Base-by-base conservation (phyloP, 1,140 invertebrate species). In the Drosophila lacertosa region DNA sequence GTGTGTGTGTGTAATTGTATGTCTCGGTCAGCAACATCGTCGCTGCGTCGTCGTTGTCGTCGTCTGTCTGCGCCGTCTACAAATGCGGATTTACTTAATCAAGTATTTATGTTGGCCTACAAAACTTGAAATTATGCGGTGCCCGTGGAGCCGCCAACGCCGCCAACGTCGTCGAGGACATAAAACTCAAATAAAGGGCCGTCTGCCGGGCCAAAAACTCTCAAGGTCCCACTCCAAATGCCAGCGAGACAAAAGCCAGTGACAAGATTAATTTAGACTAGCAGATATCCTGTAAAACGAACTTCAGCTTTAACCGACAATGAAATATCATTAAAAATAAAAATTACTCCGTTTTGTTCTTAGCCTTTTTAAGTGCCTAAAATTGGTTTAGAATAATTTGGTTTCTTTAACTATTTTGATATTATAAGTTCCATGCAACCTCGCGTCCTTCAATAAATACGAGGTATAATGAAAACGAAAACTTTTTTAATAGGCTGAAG, bases 61-160 rank as follows among this genome's bases (percentile, higher is more conserved):
- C 44, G 50, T 71, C 75, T 67, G 62, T 74, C 69, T 42, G 24
- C 39, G 24, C 54, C 42, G 40, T 59, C 76, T 79, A 74, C 75
- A 74, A 78, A 78, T 78, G 75, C 78, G 76, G 76, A 78, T 78
- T 78, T 78, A 78, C 75, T 78, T 78, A 78, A 78, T 78, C 75
- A 78, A 78, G 76, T 78, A 74, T 78, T 78, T 78, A 78, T 78
- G 76, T 55, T 78, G 76, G 76, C 75, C 76, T 78, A 78, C 76
- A 78, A 78, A 78, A 78, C 53, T 78, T 78, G 63, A 74, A 78
- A 78, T 78, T 78, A 78, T 78, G 70, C 78, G 75, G 51, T 76
- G 57, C 55, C 72, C 51, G 60, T 62, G 65, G 37, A 26, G 48
- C 32, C 50, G 26, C 7, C 20, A 22, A 24, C 44, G 47, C 29